Conservation (phyloP, 2,113 vertebrate species). For the Hypanus sabinus region DNA sequence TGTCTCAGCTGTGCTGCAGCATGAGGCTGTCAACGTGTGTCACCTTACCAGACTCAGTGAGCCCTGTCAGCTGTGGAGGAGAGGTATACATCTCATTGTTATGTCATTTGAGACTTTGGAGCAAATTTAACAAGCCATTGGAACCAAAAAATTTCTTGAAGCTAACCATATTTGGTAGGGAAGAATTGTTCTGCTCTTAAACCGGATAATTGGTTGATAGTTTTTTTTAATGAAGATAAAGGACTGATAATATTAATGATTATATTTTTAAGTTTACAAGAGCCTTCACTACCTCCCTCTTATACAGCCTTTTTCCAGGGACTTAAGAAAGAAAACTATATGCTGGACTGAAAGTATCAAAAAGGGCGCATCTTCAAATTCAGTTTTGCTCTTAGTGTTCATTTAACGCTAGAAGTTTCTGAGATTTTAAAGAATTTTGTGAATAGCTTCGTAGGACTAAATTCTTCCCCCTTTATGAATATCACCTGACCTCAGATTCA, state of each 20-base stretch:
- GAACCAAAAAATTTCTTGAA: not conserved
- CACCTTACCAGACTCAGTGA: not conserved
- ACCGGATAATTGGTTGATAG: not conserved
- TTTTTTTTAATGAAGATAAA: not conserved
- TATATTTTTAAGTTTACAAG: constrained; percentile 24
- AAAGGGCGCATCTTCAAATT: not conserved
- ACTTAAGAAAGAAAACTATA: constrained; percentile 1
- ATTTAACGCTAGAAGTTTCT: not conserved
- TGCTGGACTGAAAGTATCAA: not conserved
- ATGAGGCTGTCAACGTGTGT: not conserved
- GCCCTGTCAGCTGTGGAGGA: not conserved
- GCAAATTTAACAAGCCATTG: not conserved
- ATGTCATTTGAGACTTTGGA: not conserved
- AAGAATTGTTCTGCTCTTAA: not conserved
- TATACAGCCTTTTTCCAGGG: not conserved
- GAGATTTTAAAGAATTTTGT: not conserved
- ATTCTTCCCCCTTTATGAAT: not conserved
- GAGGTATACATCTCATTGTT: not conserved
- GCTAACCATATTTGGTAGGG: not conserved
- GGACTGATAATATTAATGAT: not conserved
- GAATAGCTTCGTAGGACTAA: not conserved
- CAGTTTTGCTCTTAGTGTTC: not conserved
- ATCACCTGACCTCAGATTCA: not conserved
- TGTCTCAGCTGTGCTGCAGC: not conserved
- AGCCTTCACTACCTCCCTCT: not conserved